Evolutionary conservation across 2,888 invertebrate species (phyloP).

Genomic region (Galeruca laticollis): DNA sequence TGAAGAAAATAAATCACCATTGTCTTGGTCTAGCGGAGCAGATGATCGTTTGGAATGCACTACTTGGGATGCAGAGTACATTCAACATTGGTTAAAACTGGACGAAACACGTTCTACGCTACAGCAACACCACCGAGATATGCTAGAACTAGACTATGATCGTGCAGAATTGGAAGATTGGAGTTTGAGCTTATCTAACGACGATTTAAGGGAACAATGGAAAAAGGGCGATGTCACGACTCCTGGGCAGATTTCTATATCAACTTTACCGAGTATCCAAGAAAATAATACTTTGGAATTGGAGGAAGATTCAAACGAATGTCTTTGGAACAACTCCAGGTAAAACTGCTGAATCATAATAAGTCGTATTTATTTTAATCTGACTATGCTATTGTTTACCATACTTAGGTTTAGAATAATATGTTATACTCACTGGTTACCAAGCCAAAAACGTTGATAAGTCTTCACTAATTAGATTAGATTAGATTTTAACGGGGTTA

Average conservation of each 20-base stretch:
- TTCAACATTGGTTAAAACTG: slow-evolving; percentile 81
- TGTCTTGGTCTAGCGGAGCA: slow-evolving; percentile 72
- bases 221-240: slow-evolving; percentile 65
- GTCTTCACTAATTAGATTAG: too few species aligned
- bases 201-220: slow-evolving; percentile 71
- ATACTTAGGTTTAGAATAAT: too few species aligned
- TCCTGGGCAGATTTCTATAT: slow-evolving; percentile 74
- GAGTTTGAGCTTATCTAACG: slow-evolving; percentile 80
- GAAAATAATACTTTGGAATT: slow-evolving; percentile 80
- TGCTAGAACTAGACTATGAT: slow-evolving; percentile 80
- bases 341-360: slow-evolving; percentile 61
- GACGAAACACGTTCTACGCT: slow-evolving; percentile 79
- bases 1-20: slow-evolving; percentile 62
- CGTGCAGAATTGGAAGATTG: slow-evolving; percentile 83
- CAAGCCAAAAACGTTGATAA: too few species aligned
- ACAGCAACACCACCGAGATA: slow-evolving; percentile 77
- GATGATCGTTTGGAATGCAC: slow-evolving; percentile 73
- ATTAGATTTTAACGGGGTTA: too few species aligned
- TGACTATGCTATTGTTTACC: slow-evolving; percentile 3
- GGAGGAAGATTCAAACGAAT: slow-evolving; percentile 81
- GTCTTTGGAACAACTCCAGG: slow-evolving; percentile 81
- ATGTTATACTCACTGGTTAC: too few species aligned
- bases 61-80: slow-evolving; percentile 79
- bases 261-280: slow-evolving; percentile 79
- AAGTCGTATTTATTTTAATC: too few species aligned